Percentiles rank a stretch among this genome's conserved stretches.
These are phyloP conservation scores for Lanius collurio DNA, from an alignment of 2,113 vertebrate species.

Conservation along the genomic window DNA sequence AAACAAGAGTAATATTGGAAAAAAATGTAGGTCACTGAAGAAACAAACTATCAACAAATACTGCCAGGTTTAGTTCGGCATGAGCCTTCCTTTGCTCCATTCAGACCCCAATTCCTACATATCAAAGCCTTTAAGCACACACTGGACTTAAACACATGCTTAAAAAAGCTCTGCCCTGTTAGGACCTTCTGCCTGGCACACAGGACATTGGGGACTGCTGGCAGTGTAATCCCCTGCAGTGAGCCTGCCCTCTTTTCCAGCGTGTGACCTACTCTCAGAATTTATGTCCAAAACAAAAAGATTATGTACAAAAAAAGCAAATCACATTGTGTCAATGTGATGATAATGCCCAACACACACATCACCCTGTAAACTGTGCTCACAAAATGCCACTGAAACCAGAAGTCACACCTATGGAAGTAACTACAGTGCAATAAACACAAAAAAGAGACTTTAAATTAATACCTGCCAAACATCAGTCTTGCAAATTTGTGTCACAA, in stretches of 20 bases:
- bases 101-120: not conserved
- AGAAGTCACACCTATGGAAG: not conserved
- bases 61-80: not conserved
- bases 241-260: not conserved
- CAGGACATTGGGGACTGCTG: not conserved
- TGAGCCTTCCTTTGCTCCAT: not conserved
- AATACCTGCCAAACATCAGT: not conserved
- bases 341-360: not conserved
- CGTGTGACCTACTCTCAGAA: not conserved
- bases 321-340: not conserved
- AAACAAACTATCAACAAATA: conserved; percentile 17
- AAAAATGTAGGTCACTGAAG: not conserved
- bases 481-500: not conserved
- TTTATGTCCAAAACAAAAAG: not conserved
- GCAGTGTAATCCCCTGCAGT: not conserved
- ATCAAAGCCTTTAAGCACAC: conserved; percentile 9
- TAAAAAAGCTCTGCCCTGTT: not conserved
- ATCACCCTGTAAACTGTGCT: not conserved
- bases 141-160: not conserved
- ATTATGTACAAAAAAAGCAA: not conserved
- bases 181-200: not conserved
- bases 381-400: not conserved
- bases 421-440: not conserved
- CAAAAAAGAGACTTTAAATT: not conserved
- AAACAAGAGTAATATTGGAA: not conserved